Percentiles rank a stretch among this genome's conserved stretches.
These are phyloP conservation scores for Thecophora atra DNA, from an alignment of 2,888 invertebrate species.

Conservation along the genomic window DNA sequence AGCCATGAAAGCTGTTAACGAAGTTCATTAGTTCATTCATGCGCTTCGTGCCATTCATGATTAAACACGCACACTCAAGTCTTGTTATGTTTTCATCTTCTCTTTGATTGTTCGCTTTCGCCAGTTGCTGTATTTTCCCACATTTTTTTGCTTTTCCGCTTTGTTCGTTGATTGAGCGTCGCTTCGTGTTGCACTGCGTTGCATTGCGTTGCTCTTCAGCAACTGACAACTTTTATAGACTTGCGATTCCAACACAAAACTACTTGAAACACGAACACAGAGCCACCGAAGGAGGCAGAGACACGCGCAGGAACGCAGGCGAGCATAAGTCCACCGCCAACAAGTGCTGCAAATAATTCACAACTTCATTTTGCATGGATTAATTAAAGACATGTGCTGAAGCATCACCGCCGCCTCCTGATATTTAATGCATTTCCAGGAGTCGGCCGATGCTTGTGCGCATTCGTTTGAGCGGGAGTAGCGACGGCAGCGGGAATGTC, in stretches of 20 bases:
- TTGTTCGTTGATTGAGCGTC: too few relatives aligned
- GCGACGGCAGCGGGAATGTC: background rate
- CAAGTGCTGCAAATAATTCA: conserved; percentile 31
- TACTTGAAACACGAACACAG: background rate
- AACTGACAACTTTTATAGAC: conserved; percentile 24
- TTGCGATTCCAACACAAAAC: conserved; percentile 1
- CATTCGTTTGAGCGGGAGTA: background rate
- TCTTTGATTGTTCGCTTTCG: background rate
- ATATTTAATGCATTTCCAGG: background rate
- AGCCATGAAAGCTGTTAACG: background rate
- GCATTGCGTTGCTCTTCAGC: conserved; percentile 3
- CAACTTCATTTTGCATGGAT: conserved; percentile 34
- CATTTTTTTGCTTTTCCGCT: background rate
- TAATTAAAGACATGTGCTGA: conserved; percentile 35
- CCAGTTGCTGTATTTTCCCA: background rate
- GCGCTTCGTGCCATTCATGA: background rate
- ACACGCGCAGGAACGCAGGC: background rate
- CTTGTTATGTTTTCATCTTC: background rate
- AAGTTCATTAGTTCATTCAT: background rate
- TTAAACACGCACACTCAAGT: background rate
- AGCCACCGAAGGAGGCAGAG: too few relatives aligned
- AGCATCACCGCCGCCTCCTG: background rate
- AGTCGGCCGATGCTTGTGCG: background rate
- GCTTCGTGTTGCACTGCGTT: background rate
- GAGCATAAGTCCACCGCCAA: conserved; percentile 1